phyloP scores from a whole-genome alignment of 1,140 invertebrate species.

The Agrypnia vestita region DNA sequence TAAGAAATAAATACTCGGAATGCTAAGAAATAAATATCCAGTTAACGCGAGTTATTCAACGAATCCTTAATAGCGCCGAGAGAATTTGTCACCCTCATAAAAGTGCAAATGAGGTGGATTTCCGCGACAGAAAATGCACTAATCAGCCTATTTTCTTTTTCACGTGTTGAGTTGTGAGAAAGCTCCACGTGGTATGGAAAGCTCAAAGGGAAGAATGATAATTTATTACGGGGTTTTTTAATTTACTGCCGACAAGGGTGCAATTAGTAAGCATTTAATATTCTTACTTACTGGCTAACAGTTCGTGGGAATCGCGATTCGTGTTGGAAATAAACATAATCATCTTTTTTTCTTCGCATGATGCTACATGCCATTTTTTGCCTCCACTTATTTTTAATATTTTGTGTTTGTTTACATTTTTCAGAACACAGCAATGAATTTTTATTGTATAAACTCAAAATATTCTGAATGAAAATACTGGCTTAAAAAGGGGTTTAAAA shows the following conservation, averaged over 20 bases:
- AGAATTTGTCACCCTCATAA: conserved; percentile 18
- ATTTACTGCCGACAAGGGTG: conserved; percentile 16
- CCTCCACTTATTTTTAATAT: no score
- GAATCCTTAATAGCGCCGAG: neutral
- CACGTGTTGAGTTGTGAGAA: conserved; percentile 19
- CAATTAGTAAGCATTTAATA: conserved; percentile 18
- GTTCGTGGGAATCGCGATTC: no score
- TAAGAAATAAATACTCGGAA: no score
- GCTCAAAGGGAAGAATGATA: conserved; percentile 13
- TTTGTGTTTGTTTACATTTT: no score
- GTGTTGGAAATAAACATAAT: no score
- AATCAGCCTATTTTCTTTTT: neutral
- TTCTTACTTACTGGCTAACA: neutral
- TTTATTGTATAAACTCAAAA: no score
- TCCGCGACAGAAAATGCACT: conserved; percentile 4
- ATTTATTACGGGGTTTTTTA: conserved; percentile 30
- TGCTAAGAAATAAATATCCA: neutral
- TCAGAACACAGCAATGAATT: no score
- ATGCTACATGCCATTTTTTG: no score
- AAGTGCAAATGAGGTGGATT: conserved; percentile 33
- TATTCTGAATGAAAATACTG: no score
- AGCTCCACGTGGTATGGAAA: neutral
- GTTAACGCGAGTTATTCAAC: neutral
- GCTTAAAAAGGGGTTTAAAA: no score
- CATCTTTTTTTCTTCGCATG: no score